Conservation (phyloP, 1,140 invertebrate genomes). For the Drosophila arizonae region DNA sequence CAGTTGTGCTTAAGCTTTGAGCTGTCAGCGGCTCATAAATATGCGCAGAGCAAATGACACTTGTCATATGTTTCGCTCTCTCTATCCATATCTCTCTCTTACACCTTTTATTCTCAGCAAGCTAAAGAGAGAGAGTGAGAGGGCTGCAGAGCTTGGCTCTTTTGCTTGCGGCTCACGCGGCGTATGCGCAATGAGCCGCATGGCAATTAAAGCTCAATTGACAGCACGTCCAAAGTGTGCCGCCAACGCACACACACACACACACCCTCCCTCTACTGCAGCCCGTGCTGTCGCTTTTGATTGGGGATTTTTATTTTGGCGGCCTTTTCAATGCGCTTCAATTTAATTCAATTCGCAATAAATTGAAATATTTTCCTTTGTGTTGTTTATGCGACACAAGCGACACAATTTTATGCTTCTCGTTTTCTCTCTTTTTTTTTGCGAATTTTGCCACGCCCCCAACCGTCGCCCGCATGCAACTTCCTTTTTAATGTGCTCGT, state of each 20-base stretch:
- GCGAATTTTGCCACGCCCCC: constrained; percentile 5
- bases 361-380: constrained; percentile 75
- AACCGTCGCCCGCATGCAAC: constrained; percentile 51
- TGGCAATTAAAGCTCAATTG: constrained; percentile 76
- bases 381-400: constrained; percentile 33
- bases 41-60: constrained; percentile 48
- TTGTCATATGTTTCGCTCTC: constrained; percentile 23
- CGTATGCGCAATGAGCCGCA: constrained; percentile 51
- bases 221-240: constrained; percentile 75
- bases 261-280: constrained; percentile 3
- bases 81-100: constrained; percentile 3
- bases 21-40: constrained; percentile 69
- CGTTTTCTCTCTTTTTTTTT: not conserved
- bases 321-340: constrained; percentile 77
- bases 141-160: not conserved
- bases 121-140: no score
- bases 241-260: constrained; percentile 51
- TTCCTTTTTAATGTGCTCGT: constrained; percentile 65
- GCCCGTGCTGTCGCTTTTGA: constrained; percentile 45
- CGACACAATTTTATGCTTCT: constrained; percentile 55
- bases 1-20: constrained; percentile 24
- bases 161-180: constrained; percentile 27
- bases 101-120: not conserved
- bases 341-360: constrained; percentile 80
- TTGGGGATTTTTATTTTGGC: constrained; percentile 42